Evolutionary conservation across 1,140 invertebrate genomes (phyloP), one percentile per base, ranked within the genome.

Genomic region (Grapholita molesta): DNA sequence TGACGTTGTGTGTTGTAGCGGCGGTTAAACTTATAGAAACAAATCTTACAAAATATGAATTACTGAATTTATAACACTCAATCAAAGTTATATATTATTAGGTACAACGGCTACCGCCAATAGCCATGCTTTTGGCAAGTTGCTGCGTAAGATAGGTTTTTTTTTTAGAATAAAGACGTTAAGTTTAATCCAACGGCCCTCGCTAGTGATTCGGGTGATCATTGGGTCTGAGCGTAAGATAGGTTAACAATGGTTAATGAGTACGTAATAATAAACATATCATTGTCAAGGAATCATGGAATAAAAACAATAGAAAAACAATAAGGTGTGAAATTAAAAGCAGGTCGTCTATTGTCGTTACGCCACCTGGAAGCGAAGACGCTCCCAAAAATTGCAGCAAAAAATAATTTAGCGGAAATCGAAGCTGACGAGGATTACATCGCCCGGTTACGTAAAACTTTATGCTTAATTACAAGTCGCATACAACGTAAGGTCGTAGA

Each of bases 401-500:
- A 80, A 21, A 71, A 80, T 73, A 80, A 42, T 66, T 75, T 79
- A 71, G 67, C 79, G 82, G 85, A 88, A 86, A 86, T 78, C 76
- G 77, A 82, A 87, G 79, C 82, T 80, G 72, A 78, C 75, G 80
- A 69, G 74, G 75, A 83, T 86, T 85, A 87, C 86, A 87, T 85
- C 80, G 85, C 57, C 70, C 74, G 68, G 79, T 91, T 91, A 91
- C 87, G 89, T 89, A 89, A 90, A 88, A 73, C 76, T 83, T 78
- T 83, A 84, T 84, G 84, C 82, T 88, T 89, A 91, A 91, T 91
- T 91, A 88, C 80, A 80, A 84, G 80, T 85, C 83, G 83, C 83
- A 89, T 84, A 88, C 81, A 87, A 83, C 82, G 81, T 89, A 89
- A 89, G 87, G 89, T 89, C 89, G 89, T 91, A 91, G 89, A 91